These are phyloP conservation scores for Eurois occulta DNA, from an alignment of 2,888 invertebrate genomes.

Conservation along the genomic window DNA sequence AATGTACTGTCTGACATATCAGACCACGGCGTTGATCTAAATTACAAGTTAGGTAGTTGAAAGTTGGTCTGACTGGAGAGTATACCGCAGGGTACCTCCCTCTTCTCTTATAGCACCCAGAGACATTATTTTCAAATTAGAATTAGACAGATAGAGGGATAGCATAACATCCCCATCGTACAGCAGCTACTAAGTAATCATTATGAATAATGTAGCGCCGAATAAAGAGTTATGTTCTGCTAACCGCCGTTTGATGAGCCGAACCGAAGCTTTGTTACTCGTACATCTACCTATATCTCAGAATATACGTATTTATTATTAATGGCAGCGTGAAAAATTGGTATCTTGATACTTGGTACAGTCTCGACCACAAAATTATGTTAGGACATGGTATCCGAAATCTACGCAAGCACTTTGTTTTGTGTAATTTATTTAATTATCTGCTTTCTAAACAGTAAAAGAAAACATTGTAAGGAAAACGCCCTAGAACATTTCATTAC, in stretches of 20 bases:
- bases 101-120: not conserved
- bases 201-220: constrained; percentile 41
- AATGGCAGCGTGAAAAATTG: not conserved
- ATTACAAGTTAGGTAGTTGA: not conserved
- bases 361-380: not conserved
- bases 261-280: not conserved
- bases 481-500: not conserved
- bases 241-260: constrained; percentile 19
- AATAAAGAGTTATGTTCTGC: constrained; percentile 10
- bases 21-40: not conserved
- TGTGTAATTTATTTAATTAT: not conserved
- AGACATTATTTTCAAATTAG: not conserved
- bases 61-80: not conserved
- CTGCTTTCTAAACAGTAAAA: not conserved
- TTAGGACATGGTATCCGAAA: not conserved
- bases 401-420: not conserved
- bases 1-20: not conserved
- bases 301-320: not conserved
- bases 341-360: not conserved
- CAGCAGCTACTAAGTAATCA: constrained; percentile 25
- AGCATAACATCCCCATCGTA: not conserved
- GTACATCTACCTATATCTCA: not conserved
- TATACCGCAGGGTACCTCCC: not conserved
- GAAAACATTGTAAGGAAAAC: not conserved
- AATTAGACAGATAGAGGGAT: no score